Conservation (phyloP, 2,113 vertebrate species). For the Xiphorhynchus elegans region DNA sequence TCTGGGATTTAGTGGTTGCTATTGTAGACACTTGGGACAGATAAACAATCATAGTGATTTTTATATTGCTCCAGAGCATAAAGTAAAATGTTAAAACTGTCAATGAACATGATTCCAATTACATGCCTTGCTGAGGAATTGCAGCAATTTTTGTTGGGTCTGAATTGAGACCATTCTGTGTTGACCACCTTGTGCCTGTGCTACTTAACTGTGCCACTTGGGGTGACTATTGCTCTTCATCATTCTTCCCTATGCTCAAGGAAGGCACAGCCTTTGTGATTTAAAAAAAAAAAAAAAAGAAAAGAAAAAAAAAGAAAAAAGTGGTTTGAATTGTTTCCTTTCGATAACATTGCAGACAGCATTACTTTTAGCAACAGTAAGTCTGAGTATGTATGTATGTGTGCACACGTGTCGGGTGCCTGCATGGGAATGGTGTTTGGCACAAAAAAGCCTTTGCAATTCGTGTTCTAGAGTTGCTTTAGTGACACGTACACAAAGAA, state of each 20-base stretch:
- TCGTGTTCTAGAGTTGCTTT: not conserved
- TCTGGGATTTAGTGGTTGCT: not conserved
- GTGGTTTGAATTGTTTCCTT: not conserved
- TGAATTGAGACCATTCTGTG: not conserved
- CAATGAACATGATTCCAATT: not conserved
- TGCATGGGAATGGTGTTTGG: not conserved
- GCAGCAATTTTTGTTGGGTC: not conserved
- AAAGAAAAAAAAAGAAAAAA: not conserved
- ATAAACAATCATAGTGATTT: not conserved
- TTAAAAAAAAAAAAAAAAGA: not conserved
- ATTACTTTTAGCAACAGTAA: not conserved
- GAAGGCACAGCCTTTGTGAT: not conserved
- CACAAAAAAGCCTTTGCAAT: not conserved
- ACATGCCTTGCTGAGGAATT: not conserved
- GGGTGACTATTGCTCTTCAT: not conserved
- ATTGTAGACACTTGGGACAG: not conserved
- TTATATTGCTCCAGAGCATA: not conserved
- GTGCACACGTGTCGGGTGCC: not conserved
- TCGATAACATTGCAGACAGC: not conserved
- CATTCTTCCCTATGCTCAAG: not conserved
- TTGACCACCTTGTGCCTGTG: not conserved
- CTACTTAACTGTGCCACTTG: not conserved
- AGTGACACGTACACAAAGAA: not conserved
- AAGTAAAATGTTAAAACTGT: slow-evolving; percentile 5
- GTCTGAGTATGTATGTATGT: not conserved